A percentile compares a stretch with the other conserved stretches of the same genome.
Conservation (phyloP, 2,113 vertebrate species). For the Phylloscopus whistleri region DNA sequence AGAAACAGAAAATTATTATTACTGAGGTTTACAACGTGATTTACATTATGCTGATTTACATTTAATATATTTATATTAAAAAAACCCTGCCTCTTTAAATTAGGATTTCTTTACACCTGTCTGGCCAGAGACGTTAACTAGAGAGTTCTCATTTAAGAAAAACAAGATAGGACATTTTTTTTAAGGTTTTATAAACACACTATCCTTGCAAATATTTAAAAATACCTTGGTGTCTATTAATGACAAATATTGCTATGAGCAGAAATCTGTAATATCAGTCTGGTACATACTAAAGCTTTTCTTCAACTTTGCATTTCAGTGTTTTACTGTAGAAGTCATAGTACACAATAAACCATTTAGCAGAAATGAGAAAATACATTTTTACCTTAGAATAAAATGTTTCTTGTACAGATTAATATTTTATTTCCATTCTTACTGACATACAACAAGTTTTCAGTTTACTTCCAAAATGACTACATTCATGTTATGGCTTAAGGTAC, state of each 20-base stretch:
- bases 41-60: not conserved
- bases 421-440: not conserved
- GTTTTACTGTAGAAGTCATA: slow-evolving; percentile 7
- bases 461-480: not conserved
- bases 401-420: not conserved
- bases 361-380: not conserved
- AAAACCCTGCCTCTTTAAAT: not conserved
- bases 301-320: slow-evolving; percentile 10
- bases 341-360: not conserved
- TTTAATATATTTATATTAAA: not conserved
- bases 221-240: not conserved
- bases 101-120: not conserved
- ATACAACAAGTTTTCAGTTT: not conserved
- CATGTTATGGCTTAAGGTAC: not conserved
- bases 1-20: slow-evolving; percentile 65
- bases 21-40: slow-evolving; percentile 35
- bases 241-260: not conserved
- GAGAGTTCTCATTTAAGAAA: not conserved
- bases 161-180: not conserved
- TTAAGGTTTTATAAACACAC: not conserved
- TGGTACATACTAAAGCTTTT: not conserved
- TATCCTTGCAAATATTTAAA: not conserved
- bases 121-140: not conserved
- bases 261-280: not conserved
- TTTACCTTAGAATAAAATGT: not conserved